phyloP scores from a whole-genome alignment of 2,888 invertebrate species.

The Masnerella sp. region DNA sequence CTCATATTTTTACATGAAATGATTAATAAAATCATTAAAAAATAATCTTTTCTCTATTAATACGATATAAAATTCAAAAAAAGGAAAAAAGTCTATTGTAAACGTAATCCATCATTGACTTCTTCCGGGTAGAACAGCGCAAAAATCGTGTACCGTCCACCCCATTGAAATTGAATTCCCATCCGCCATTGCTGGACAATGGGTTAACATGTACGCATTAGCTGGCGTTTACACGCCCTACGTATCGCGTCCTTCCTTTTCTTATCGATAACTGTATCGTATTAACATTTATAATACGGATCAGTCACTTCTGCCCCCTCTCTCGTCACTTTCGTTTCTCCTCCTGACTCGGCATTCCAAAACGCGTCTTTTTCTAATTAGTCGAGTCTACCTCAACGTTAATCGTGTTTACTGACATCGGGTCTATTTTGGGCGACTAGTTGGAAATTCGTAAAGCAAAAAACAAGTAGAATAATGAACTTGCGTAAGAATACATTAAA shows the following conservation, averaged over 20 bases:
- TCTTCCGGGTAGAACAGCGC: too few species aligned
- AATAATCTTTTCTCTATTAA: too few species aligned
- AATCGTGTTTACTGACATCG: slow-evolving; percentile 1
- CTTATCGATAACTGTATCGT: slow-evolving; percentile 21
- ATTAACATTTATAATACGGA: slow-evolving; percentile 12
- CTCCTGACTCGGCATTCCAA: too few species aligned
- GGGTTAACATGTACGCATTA: slow-evolving; percentile 36
- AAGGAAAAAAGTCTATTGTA: too few species aligned
- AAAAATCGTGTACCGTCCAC: slow-evolving; percentile 35
- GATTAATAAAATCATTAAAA: too few species aligned
- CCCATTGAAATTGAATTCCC: slow-evolving; percentile 34
- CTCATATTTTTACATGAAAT: too few species aligned
- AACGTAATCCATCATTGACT: too few species aligned
- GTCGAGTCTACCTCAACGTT: slow-evolving; percentile 19
- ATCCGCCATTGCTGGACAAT: slow-evolving; percentile 30
- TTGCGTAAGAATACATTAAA: too few species aligned
- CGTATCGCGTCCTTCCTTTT: slow-evolving; percentile 12
- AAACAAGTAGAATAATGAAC: too few species aligned
- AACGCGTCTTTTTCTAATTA: slow-evolving; percentile 8
- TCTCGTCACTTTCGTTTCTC: too few species aligned
- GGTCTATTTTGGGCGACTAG: slow-evolving; percentile 1
- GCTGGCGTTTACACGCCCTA: slow-evolving; percentile 3
- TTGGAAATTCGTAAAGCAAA: too few species aligned
- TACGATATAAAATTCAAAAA: too few species aligned
- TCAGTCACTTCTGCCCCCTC: neutral